These are phyloP conservation scores for Artibeus jamaicensis DNA, from an alignment of 2,797 vertebrate genomes.

Conservation along the genomic window DNA sequence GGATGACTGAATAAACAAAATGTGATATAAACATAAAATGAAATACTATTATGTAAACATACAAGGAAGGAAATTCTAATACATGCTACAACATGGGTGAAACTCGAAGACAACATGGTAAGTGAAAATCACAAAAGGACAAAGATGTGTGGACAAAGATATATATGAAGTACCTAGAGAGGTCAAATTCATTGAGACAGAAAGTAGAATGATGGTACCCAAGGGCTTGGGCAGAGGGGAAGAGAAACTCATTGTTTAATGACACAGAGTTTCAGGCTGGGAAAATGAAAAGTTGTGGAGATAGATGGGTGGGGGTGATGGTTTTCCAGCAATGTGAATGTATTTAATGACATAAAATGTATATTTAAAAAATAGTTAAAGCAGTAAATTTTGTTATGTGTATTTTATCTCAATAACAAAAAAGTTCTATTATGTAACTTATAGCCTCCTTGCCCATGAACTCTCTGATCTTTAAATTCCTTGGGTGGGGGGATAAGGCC, in stretches of 20 bases:
- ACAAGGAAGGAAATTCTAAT: not conserved
- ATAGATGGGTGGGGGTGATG: not conserved
- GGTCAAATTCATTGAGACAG: not conserved
- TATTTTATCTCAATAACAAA: not conserved
- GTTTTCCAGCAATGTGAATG: not conserved
- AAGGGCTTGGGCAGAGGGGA: not conserved
- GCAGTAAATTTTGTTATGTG: not conserved
- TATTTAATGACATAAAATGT: not conserved
- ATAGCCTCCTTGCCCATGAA: not conserved
- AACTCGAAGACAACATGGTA: not conserved
- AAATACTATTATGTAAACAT: not conserved
- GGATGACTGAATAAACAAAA: not conserved
- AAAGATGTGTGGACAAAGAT: not conserved
- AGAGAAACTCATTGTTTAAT: not conserved
- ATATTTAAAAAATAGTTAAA: not conserved
- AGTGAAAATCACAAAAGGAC: not conserved
- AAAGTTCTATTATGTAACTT: not conserved
- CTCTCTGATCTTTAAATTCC: not conserved
- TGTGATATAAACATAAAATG: too few species aligned
- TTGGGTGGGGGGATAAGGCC: accelerated
- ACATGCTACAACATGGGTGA: not conserved
- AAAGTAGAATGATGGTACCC: not conserved
- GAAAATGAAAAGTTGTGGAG: not conserved
- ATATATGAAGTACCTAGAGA: not conserved
- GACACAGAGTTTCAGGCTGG: not conserved